Conservation (phyloP, 2,888 invertebrate species). For the Metallyticus violacea region DNA sequence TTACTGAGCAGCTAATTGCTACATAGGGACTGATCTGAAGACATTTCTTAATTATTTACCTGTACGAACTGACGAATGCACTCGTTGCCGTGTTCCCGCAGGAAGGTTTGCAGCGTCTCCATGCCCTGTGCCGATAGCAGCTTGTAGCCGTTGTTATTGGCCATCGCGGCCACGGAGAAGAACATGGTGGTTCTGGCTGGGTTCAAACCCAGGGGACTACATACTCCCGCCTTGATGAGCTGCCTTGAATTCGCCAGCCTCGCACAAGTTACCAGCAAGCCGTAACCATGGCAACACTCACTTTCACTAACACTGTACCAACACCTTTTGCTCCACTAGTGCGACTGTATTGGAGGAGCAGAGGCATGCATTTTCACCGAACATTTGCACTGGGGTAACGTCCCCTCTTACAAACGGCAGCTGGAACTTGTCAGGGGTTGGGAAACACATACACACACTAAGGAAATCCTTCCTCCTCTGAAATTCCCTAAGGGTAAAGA, state of each 20-base stretch:
- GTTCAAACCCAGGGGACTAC: neutral
- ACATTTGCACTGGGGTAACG: neutral
- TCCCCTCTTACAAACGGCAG: neutral
- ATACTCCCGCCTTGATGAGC: neutral
- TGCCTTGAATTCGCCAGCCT: neutral
- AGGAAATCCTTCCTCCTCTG: no score
- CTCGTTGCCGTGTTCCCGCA: constrained; percentile 62
- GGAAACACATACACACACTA: no score
- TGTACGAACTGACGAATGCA: constrained; percentile 65
- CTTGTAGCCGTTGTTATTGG: constrained; percentile 55
- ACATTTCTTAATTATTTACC: no score
- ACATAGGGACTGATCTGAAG: no score
- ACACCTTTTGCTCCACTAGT: no score
- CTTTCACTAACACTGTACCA: no score
- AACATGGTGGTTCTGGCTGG: constrained; percentile 10
- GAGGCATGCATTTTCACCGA: no score
- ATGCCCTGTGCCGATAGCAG: constrained; percentile 58
- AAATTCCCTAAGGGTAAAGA: neutral
- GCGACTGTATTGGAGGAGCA: no score
- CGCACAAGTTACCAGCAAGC: neutral
- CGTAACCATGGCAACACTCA: neutral
- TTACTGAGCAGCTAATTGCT: no score
- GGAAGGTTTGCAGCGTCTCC: constrained; percentile 59
- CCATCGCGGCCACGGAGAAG: constrained; percentile 24
- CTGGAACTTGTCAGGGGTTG: no score